Conservation (phyloP, 2,113 vertebrate species). For the Odobenus rosmarus region DNA sequence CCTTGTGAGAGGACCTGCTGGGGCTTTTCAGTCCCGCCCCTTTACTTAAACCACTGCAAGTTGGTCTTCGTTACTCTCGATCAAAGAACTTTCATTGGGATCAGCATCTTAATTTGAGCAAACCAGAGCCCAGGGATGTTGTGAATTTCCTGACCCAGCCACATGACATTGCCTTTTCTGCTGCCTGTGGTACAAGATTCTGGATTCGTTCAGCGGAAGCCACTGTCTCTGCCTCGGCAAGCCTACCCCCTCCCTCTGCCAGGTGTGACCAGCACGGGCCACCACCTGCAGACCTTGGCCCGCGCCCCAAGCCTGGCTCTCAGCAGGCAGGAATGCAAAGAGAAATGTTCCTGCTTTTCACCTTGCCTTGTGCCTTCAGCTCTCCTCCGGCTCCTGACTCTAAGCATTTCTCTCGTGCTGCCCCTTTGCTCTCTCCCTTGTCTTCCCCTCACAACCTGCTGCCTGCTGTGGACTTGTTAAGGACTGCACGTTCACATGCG, state of each 20-base stretch:
- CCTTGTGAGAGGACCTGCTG: neutral
- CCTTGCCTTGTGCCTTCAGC: neutral
- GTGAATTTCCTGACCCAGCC: neutral
- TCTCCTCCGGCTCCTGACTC: neutral
- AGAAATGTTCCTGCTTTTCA: neutral
- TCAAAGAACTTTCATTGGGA: neutral
- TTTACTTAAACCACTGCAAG: neutral
- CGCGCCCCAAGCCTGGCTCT: neutral
- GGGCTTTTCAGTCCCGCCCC: too few species aligned
- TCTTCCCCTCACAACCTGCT: neutral
- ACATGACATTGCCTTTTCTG: neutral
- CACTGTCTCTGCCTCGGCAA: neutral
- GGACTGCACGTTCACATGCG: neutral
- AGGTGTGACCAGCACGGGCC: neutral
- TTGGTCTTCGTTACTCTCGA: neutral
- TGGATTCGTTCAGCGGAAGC: neutral
- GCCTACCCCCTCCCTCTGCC: too few species aligned
- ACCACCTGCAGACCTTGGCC: neutral
- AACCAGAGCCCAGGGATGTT: neutral
- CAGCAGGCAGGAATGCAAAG: neutral
- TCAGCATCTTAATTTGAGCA: neutral
- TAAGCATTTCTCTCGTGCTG: neutral
- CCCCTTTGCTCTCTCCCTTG: neutral
- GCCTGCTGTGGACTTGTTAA: neutral
- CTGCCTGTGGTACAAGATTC: neutral